Percentiles rank a stretch among this genome's conserved stretches.
Evolutionary conservation across 2,888 invertebrate species (phyloP).

Genomic region (Lithophane semibrunnea): DNA sequence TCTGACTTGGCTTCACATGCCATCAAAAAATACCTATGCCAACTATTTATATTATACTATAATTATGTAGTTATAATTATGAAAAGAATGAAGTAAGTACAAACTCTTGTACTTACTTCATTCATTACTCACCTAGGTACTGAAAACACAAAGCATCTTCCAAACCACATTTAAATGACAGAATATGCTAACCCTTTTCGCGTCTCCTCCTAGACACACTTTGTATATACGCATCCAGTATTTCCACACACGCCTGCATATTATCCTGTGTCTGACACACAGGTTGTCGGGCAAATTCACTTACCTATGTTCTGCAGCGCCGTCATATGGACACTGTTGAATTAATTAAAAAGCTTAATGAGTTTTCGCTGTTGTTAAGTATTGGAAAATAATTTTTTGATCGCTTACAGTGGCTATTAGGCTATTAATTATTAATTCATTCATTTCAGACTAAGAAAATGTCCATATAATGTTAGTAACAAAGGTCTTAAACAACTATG

Average conservation of each 20-base stretch:
- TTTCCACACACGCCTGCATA: constrained; percentile 61
- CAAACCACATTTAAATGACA: neutral
- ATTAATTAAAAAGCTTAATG: constrained; percentile 51
- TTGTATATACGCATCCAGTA: constrained; percentile 41
- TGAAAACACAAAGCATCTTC: neutral
- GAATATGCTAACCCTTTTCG: neutral
- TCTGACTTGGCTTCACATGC: no score
- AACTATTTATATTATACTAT: neutral
- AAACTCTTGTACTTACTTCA: no score
- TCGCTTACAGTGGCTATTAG: neutral
- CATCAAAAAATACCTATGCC: no score
- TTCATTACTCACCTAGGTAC: neutral
- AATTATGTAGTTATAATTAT: no score
- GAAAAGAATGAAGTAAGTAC: no score
- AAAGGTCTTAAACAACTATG: no score
- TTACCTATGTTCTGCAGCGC: constrained; percentile 63
- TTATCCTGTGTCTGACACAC: constrained; percentile 67
- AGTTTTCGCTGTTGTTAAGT: constrained; percentile 25
- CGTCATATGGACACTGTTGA: constrained; percentile 52
- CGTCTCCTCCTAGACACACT: neutral
- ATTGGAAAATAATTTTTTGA: neutral
- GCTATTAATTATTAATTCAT: no score
- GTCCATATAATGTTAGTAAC: no score
- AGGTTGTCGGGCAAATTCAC: constrained; percentile 67
- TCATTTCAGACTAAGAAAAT: no score